These are phyloP conservation scores for Bovichtus diacanthus DNA, from an alignment of 2,797 vertebrate species.

Conservation along the genomic window DNA sequence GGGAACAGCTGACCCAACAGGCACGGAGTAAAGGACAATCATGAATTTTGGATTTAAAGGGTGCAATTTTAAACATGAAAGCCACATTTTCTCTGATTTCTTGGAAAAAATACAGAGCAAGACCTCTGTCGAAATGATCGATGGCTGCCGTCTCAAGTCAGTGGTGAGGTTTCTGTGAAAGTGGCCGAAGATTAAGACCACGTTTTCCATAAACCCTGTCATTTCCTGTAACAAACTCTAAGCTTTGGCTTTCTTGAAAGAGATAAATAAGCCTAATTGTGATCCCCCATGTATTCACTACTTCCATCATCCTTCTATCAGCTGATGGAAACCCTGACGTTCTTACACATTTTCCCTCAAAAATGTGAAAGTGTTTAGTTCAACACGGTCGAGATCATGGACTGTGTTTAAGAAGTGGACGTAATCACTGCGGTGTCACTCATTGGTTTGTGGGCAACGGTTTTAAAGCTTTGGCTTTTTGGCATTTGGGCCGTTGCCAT, in stretches of 20 bases:
- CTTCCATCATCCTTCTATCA: background rate
- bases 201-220: background rate
- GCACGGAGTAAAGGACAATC: background rate
- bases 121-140: constrained; percentile 4
- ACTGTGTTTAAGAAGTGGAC: too few relatives aligned
- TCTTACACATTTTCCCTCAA: background rate
- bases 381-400: background rate
- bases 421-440: too few relatives aligned
- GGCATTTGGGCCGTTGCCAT: too few relatives aligned
- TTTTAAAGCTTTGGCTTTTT: too few relatives aligned
- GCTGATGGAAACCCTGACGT: background rate
- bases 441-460: too few relatives aligned
- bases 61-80: background rate
- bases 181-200: background rate
- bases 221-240: constrained; percentile 17
- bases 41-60: background rate
- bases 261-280: constrained; percentile 9
- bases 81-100: constrained; percentile 4
- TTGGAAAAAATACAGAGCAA: constrained; percentile 3
- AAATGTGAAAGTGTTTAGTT: background rate
- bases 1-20: background rate
- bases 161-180: background rate
- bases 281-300: constrained; percentile 7
- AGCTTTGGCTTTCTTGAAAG: background rate
- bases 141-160: background rate